Evolutionary conservation across 1,140 invertebrate species (phyloP), one percentile per base, ranked within the genome.

Genomic region (Metaphire vulgaris): DNA sequence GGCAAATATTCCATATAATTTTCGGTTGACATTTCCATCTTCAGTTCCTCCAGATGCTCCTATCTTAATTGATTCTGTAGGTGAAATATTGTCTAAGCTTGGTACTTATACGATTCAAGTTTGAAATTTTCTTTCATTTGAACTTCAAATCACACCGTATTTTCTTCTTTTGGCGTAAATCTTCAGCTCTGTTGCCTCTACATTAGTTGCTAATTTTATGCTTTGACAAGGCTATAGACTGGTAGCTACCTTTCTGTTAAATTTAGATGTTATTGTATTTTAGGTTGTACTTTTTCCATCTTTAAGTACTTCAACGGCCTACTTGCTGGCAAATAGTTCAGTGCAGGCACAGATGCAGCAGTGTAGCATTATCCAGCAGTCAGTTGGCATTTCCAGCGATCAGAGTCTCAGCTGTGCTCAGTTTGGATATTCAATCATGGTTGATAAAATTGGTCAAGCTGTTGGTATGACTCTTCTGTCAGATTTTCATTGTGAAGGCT

Each of bases 1-100:
- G 41, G 41, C 41, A 56, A 56, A 56, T 56, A 21, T 56, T 6
- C 41, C 41, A 12, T 56, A 56, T 56, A 56, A 56, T 56, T 21
- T 56, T 6, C 41, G 41, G 41, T 56, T 56, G 41, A 21, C 6
- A 12, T 56, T 56, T 56, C 41, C 21, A 12, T 12, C 41, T 6
- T 56, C 41, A 6, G 21, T 21, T 71, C 30, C 1, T 26, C 33
- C 16, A 1, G 72, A 26, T 21, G 41, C 32, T 2, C 33, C n/a
- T 6, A n/a, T 73, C n/a, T 34, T 73, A 16, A n/a, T 73, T 29
- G 72, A 73, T 73, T 73, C 72, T 21, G 72, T 73, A 26, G 6
- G 41, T 56, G 31, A 29, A 2, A 29, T 15, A 65, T 65, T 15
- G 14, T 65, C n/a, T 65, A 15, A 15, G 14, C n/a, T 65, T 14